Conservation (phyloP, 2,113 vertebrate species). For the Corythaeola cristata region DNA sequence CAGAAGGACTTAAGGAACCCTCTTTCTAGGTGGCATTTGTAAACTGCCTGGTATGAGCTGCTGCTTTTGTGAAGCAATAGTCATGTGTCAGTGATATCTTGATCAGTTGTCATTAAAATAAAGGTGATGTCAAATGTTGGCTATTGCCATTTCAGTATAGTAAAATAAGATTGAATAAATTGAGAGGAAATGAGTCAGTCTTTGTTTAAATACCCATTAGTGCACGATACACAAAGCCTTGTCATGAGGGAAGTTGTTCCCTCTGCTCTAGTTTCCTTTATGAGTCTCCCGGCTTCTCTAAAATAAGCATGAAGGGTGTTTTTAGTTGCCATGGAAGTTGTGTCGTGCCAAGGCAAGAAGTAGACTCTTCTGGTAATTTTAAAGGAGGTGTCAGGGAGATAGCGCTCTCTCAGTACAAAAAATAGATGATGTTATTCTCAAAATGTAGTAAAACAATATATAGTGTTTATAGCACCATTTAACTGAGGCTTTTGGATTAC, state of each 20-base stretch:
- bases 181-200: background rate
- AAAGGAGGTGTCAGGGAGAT: background rate
- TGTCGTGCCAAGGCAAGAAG: background rate
- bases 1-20: background rate
- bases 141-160: background rate
- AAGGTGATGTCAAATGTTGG: background rate
- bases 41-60: background rate
- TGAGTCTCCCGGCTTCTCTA: background rate
- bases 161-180: background rate
- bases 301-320: background rate
- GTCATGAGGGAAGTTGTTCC: background rate
- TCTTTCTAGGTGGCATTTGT: background rate
- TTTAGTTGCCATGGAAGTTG: background rate
- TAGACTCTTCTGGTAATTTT: background rate
- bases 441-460: background rate
- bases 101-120: background rate
- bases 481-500: background rate
- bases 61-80: background rate
- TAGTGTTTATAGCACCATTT: background rate
- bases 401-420: background rate
- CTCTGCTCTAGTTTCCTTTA: background rate
- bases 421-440: background rate
- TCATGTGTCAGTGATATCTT: background rate
- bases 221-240: background rate
- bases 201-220: background rate